These are phyloP conservation scores for Erebia ligea DNA, from an alignment of 2,888 invertebrate species.

Conservation along the genomic window DNA sequence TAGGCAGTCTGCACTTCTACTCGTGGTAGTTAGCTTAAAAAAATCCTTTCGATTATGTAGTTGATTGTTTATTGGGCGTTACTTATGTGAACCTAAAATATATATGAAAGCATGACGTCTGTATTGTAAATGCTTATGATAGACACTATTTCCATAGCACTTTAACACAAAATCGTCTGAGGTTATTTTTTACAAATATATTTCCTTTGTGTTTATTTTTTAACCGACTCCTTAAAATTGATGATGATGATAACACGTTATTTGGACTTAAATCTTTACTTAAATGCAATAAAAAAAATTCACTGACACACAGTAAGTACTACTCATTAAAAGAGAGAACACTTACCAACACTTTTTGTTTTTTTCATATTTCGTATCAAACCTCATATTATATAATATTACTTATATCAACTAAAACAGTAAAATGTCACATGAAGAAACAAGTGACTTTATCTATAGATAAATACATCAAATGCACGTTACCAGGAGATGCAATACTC, in stretches of 20 bases:
- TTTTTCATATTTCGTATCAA: conserved; percentile 5
- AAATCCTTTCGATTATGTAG: neutral
- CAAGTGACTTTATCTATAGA: conserved; percentile 19
- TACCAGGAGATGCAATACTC: conserved; percentile 44
- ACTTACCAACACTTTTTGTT: neutral
- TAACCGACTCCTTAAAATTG: neutral
- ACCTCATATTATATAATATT: neutral
- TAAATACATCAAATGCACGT: conserved; percentile 19
- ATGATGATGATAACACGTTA: neutral
- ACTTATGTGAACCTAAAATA: neutral
- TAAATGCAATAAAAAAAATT: neutral
- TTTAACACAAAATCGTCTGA: neutral
- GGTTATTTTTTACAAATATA: neutral
- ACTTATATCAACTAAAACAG: conserved; percentile 4
- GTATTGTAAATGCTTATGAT: neutral
- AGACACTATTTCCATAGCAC: neutral
- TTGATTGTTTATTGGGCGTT: too few species aligned
- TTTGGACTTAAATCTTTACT: neutral
- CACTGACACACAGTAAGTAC: too few species aligned
- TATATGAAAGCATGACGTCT: neutral
- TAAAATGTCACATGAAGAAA: conserved; percentile 3
- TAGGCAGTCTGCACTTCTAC: too few species aligned
- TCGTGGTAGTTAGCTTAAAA: neutral
- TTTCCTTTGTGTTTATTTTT: neutral
- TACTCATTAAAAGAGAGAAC: neutral